phyloP scores from a whole-genome alignment of 1,140 invertebrate species.

The Bombus haemorrhoidalis region DNA sequence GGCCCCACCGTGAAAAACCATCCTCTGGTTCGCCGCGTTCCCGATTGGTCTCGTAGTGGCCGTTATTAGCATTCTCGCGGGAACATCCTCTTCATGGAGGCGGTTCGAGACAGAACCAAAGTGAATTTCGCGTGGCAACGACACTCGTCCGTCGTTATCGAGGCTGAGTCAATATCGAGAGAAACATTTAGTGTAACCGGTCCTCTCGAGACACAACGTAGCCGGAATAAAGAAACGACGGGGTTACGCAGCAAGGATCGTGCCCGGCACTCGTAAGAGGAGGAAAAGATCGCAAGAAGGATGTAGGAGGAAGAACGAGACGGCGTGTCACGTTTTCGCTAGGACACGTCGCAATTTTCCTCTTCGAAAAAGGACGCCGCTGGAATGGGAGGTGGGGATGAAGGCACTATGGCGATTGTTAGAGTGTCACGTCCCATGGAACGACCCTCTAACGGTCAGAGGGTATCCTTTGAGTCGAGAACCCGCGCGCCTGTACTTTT shows the following conservation, averaged over 20 bases:
- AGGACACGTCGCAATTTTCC: conserved; percentile 67
- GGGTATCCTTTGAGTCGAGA: conserved; percentile 36
- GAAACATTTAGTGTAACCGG: conserved; percentile 52
- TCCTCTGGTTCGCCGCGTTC: neutral
- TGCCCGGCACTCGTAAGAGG: conserved; percentile 29
- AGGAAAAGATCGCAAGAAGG: neutral
- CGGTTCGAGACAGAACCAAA: neutral
- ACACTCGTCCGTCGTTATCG: conserved; percentile 43
- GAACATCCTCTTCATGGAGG: neutral
- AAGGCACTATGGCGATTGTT: conserved; percentile 53
- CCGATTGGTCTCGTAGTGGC: neutral
- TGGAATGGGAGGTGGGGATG: neutral
- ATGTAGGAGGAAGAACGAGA: neutral
- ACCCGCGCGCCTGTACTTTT: neutral
- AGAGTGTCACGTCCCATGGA: conserved; percentile 57
- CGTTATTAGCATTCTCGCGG: conserved; percentile 23
- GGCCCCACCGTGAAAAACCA: neutral
- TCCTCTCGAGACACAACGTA: conserved; percentile 34
- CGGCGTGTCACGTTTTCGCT: conserved; percentile 59
- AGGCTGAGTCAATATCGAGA: conserved; percentile 36
- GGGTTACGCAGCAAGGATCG: conserved; percentile 45
- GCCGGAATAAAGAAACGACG: conserved; percentile 42
- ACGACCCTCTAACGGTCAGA: conserved; percentile 60
- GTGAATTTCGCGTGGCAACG: conserved; percentile 22
- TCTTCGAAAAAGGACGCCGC: conserved; percentile 61